Evolutionary conservation across 2,113 vertebrate species (phyloP), one percentile per base, ranked within the genome.

Genomic region (Anseranas semipalmata): DNA sequence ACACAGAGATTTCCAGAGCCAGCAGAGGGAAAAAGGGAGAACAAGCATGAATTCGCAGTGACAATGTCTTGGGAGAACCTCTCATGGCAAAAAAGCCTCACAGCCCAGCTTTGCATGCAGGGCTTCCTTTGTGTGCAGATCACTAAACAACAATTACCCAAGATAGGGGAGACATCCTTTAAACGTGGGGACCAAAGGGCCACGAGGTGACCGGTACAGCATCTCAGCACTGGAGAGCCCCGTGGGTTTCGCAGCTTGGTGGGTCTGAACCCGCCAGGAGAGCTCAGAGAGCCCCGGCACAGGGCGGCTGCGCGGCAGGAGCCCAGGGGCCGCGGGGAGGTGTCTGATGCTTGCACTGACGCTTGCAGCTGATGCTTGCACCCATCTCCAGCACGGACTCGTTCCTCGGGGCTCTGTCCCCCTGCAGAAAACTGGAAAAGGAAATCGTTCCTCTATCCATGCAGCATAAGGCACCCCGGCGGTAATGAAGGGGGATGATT

Each of bases 261-360:
- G 30, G 50, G 73, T 58, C 6, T 35, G 35, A 80, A 35, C 46
- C 16, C 55, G 30, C 18, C 28, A 22, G 24, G 75, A 55, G 6
- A 81, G 46, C 60, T 48, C 1, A 0, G 17, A 6, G 16, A 67
- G 28, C 19, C 24, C n/a, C 1, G 4, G 22, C 18, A n/a, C 1
- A 4, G 41, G 39, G 56, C 4, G 16, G 14, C 5, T 37, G 8
- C 5, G 5, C 2, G 28, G 62, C 25, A 63, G 48, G 71, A 65
- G 50, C 11, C 32, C 55, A 28, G 5, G 20, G 41, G 48, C 20
- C 21, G 11, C 2, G 0, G 12, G 20, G 32, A 65, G 21, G 25
- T 21, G 41, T 20, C 46, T n/a, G 27, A 56, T 32, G 43, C 27
- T 46, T 65, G 46, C 9, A 45, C 10, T n/a, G n/a, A n/a, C n/a